phyloP scores from a whole-genome alignment of 2,888 invertebrate species.

The Dasypolia templi region DNA sequence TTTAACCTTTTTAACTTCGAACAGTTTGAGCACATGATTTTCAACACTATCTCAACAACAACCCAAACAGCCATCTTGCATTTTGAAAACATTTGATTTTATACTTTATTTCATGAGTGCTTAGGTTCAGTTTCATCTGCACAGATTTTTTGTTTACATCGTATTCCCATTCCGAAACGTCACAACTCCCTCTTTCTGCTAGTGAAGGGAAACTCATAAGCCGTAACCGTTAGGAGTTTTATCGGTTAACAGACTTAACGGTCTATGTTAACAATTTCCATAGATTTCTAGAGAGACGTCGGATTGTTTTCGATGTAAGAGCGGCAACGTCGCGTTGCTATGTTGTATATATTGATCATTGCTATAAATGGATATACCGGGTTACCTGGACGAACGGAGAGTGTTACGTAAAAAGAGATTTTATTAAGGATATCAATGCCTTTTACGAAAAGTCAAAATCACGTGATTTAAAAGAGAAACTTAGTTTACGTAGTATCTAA shows the following conservation, averaged over 20 bases:
- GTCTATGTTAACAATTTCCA: constrained; percentile 33
- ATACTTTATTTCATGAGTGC: rapidly evolving
- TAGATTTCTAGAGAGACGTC: constrained; percentile 53
- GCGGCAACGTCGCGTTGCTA: constrained; percentile 78
- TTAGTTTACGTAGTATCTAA: constrained; percentile 25
- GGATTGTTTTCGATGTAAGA: constrained; percentile 76
- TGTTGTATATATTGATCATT: constrained; percentile 80
- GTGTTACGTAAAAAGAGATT: constrained; percentile 45
- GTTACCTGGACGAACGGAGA: constrained; percentile 69
- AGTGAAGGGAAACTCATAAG: constrained; percentile 48
- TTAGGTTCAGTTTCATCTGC: constrained; percentile 29
- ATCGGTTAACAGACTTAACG: constrained; percentile 36
- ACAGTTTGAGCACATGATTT: constrained; percentile 59
- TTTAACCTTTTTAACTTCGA: constrained; percentile 53
- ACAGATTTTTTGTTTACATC: constrained; percentile 65
- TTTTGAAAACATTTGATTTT: constrained; percentile 24
- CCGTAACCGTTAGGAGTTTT: constrained; percentile 28
- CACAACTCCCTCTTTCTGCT: constrained; percentile 44
- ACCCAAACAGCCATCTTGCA: constrained; percentile 36
- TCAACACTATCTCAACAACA: constrained; percentile 60
- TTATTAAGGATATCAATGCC: constrained; percentile 29
- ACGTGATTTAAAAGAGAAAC: constrained; percentile 19
- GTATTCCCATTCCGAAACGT: constrained; percentile 55
- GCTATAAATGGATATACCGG: constrained; percentile 77
- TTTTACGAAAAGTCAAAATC: constrained; percentile 6